These are phyloP conservation scores for Zaprionus vittiger DNA, from an alignment of 1,140 invertebrate genomes.

Conservation along the genomic window DNA sequence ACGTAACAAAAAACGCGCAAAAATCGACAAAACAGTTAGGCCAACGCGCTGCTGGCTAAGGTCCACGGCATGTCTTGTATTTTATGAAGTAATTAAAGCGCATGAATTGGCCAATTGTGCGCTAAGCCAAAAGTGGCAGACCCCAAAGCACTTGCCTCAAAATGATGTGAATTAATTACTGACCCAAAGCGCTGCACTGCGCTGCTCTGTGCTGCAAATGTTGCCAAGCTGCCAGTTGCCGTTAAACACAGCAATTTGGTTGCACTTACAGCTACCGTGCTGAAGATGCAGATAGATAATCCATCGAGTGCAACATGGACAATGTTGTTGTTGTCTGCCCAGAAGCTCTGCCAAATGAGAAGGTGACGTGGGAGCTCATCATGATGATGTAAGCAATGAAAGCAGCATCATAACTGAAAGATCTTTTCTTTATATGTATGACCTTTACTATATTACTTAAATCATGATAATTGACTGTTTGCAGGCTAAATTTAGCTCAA, in stretches of 20 bases:
- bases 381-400: neutral
- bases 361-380: neutral
- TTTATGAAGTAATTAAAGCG: slow-evolving; percentile 82
- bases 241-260: slow-evolving; percentile 60
- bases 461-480: too few species aligned
- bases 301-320: slow-evolving; percentile 18
- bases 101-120: slow-evolving; percentile 80
- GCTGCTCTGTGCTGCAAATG: slow-evolving; percentile 10
- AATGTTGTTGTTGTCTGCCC: slow-evolving; percentile 1
- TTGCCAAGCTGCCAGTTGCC: slow-evolving; percentile 53
- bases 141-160: slow-evolving; percentile 32
- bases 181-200: slow-evolving; percentile 71
- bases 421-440: neutral
- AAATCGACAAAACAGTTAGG: slow-evolving; percentile 60
- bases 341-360: neutral
- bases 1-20: slow-evolving; percentile 48
- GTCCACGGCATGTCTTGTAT: slow-evolving; percentile 53
- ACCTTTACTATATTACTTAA: neutral
- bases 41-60: slow-evolving; percentile 28
- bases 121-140: slow-evolving; percentile 39
- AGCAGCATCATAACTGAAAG: neutral
- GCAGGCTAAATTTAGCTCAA: slow-evolving; percentile 8
- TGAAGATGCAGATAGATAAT: slow-evolving; percentile 63
- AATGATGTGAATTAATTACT: slow-evolving; percentile 80
- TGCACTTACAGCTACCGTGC: slow-evolving; percentile 59